Percentiles rank a stretch among this genome's conserved stretches.
These are phyloP conservation scores for Chesias legatella DNA, from an alignment of 2,888 invertebrate genomes.

Conservation along the genomic window DNA sequence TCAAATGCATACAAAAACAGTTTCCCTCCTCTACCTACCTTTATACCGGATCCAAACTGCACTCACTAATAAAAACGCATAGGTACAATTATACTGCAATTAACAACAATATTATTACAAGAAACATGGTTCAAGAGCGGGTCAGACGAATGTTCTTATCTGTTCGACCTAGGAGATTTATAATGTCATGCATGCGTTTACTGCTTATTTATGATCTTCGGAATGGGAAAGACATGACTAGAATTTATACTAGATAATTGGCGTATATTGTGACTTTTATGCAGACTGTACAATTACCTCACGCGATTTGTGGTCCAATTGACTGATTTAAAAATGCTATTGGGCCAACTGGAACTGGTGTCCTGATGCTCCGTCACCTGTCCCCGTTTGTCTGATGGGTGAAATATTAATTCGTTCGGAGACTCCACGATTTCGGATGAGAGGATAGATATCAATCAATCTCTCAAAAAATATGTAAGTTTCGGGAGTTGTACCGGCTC, in stretches of 20 bases:
- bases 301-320: too few species aligned
- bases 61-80: conserved; percentile 15
- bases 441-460: too few species aligned
- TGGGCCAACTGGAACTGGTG: too few species aligned
- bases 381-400: too few species aligned
- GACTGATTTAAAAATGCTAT: too few species aligned
- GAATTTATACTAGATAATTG: background rate
- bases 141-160: conserved; percentile 50
- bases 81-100: conserved; percentile 25
- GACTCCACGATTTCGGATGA: too few species aligned
- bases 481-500: too few species aligned
- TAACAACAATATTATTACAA: conserved; percentile 14
- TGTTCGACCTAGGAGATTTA: conserved; percentile 50
- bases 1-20: background rate
- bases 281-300: too few species aligned
- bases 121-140: conserved; percentile 39
- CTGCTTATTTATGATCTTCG: conserved; percentile 38
- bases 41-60: conserved; percentile 19
- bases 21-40: conserved; percentile 4
- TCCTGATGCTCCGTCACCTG: too few species aligned
- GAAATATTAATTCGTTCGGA: too few species aligned
- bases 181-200: conserved; percentile 48
- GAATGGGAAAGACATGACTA: conserved; percentile 30
- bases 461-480: too few species aligned
- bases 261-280: too few species aligned